A percentile compares a stretch with the other conserved stretches of the same genome.
Evolutionary conservation across 2,113 vertebrate species (phyloP).

Genomic region (Neotragus pygmaeus): DNA sequence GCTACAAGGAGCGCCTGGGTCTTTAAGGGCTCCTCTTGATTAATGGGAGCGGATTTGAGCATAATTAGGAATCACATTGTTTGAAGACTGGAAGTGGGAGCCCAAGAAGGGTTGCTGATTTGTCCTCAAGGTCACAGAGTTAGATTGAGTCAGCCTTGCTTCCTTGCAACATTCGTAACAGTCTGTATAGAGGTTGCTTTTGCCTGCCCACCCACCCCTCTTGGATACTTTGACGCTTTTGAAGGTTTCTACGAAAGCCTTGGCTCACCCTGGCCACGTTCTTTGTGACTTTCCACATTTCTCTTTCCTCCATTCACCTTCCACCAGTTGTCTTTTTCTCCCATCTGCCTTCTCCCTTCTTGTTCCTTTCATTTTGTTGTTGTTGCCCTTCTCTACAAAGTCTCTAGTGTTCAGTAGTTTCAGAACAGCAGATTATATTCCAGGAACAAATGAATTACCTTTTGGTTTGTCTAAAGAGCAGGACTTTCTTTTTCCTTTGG

Average conservation of each 20-base stretch:
- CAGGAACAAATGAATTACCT: background rate
- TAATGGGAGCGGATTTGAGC: conserved; percentile 51
- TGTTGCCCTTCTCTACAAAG: background rate
- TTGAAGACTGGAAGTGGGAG: conserved; percentile 54
- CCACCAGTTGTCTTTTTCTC: background rate
- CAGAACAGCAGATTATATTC: background rate
- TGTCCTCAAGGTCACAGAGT: conserved; percentile 40
- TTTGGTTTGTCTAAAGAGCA: background rate
- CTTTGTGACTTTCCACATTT: background rate
- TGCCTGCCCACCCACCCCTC: background rate
- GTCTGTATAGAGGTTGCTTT: background rate
- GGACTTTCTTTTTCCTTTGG: background rate
- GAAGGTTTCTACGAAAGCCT: background rate
- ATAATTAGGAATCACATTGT: conserved; percentile 39
- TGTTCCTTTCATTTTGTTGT: background rate
- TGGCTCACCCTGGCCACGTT: background rate
- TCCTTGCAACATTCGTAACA: conserved; percentile 1
- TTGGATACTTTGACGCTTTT: background rate
- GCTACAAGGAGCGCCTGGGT: background rate
- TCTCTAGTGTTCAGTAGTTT: background rate
- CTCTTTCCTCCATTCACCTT: background rate
- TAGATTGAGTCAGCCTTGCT: background rate
- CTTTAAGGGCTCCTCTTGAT: conserved; percentile 41
- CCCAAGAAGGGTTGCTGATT: conserved; percentile 31
- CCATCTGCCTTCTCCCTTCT: background rate